phyloP scores from a whole-genome alignment of 2,888 invertebrate species.

The Trichogramma dendrolimi region DNA sequence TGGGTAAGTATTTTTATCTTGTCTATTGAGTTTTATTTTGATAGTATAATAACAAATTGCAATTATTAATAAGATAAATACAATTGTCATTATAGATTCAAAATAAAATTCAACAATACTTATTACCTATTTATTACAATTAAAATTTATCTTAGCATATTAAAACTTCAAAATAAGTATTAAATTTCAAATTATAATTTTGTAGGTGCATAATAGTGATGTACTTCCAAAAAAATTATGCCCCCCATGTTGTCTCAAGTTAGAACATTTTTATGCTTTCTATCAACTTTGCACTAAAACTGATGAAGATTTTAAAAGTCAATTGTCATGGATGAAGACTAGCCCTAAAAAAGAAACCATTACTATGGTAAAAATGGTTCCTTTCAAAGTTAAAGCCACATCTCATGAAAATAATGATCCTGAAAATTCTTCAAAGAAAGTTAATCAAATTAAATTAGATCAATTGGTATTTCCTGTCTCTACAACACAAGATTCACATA shows the following conservation, averaged over 20 bases:
- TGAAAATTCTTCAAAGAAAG: slow-evolving; percentile 1
- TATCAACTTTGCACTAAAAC: slow-evolving; percentile 45
- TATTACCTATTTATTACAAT: background rate
- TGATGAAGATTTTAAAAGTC: slow-evolving; percentile 43
- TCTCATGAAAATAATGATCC: slow-evolving; percentile 35
- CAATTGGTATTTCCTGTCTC: slow-evolving; percentile 20
- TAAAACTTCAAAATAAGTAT: background rate
- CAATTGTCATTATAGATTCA: no score
- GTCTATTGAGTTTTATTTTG: background rate
- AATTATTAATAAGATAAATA: background rate
- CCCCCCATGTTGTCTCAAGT: slow-evolving; percentile 46
- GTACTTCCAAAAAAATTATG: slow-evolving; percentile 48
- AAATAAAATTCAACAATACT: background rate
- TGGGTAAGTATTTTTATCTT: slow-evolving; percentile 39
- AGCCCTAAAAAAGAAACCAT: slow-evolving; percentile 33
- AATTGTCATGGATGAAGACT: slow-evolving; percentile 48
- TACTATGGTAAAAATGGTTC: slow-evolving; percentile 48
- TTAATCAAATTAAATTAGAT: slow-evolving; percentile 10
- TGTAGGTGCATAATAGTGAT: slow-evolving; percentile 48
- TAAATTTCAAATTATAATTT: slow-evolving; percentile 5
- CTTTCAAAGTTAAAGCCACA: slow-evolving; percentile 44
- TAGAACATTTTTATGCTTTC: slow-evolving; percentile 47
- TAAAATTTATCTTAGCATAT: background rate
- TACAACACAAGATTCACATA: slow-evolving; percentile 8
- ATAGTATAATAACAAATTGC: background rate